Evolutionary conservation across 2,113 vertebrate genomes (phyloP).

Genomic region (Arvicanthis niloticus): DNA sequence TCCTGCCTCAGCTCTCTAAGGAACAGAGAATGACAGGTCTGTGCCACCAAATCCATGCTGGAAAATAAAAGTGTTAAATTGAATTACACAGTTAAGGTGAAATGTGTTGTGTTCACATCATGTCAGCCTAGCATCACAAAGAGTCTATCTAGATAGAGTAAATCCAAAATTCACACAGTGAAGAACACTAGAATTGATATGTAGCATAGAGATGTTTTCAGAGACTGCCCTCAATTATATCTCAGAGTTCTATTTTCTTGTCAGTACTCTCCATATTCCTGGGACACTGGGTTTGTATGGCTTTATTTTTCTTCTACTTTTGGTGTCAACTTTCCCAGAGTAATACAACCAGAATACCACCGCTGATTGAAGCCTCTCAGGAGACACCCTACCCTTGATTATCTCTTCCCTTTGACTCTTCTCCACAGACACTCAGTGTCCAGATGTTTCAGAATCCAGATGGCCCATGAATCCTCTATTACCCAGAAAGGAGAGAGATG

Average conservation of each 20-base stretch:
- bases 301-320: slow-evolving; percentile 63
- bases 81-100: slow-evolving; percentile 21
- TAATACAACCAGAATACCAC: slow-evolving; percentile 66
- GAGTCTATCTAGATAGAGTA: neutral
- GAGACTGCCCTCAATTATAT: neutral
- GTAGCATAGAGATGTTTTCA: slow-evolving; percentile 10
- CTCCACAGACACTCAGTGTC: slow-evolving; percentile 74
- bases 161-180: neutral
- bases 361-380: slow-evolving; percentile 77
- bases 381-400: slow-evolving; percentile 71
- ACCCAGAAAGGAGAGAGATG: slow-evolving; percentile 78
- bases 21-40: neutral
- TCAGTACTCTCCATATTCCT: neutral
- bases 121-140: neutral
- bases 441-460: slow-evolving; percentile 84
- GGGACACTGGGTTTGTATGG: neutral
- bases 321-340: slow-evolving; percentile 67
- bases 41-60: neutral
- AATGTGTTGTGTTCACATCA: neutral
- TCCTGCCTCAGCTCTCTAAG: neutral
- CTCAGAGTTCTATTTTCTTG: slow-evolving; percentile 45
- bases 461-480: slow-evolving; percentile 82
- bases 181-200: slow-evolving; percentile 3
- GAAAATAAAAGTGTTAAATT: neutral
- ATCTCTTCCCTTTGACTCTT: slow-evolving; percentile 67